phyloP scores from a whole-genome alignment of 2,797 vertebrate species.

The Pteropus rufus region DNA sequence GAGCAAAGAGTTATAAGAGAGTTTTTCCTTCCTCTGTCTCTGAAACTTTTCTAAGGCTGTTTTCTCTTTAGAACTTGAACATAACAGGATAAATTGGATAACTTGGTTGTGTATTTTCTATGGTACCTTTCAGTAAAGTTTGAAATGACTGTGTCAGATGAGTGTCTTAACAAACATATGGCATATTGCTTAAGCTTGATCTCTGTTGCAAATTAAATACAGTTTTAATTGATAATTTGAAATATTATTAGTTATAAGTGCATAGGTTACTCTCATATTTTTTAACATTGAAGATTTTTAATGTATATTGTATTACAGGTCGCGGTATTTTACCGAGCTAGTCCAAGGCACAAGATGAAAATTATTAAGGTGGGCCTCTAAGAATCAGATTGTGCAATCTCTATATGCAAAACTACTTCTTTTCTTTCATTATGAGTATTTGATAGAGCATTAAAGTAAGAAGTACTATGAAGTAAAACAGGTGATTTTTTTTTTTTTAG shows the following conservation, averaged over 20 bases:
- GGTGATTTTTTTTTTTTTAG: not conserved
- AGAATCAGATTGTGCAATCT: slow-evolving; percentile 11
- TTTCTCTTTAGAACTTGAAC: not conserved
- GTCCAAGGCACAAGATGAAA: slow-evolving; percentile 96
- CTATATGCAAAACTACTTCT: not conserved
- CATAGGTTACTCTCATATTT: slow-evolving; percentile 2
- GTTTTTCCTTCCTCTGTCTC: not conserved
- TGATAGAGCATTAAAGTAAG: not conserved
- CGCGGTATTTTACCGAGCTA: slow-evolving; percentile 95
- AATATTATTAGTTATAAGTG: not conserved
- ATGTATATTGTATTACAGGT: slow-evolving; percentile 82
- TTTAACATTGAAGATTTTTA: slow-evolving; percentile 32
- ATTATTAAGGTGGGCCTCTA: slow-evolving; percentile 94
- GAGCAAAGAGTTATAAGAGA: not conserved
- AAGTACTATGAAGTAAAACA: slow-evolving; percentile 14
- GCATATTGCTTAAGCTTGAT: not conserved
- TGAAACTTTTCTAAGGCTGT: not conserved
- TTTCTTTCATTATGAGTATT: not conserved
- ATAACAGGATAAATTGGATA: not conserved
- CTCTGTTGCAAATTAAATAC: not conserved
- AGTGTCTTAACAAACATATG: not conserved
- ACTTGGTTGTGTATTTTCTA: not conserved
- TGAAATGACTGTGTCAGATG: not conserved
- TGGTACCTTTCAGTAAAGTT: not conserved
- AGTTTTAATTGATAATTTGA: not conserved